These are phyloP conservation scores for Leucophora obtusa DNA, from an alignment of 2,888 invertebrate genomes.

Conservation along the genomic window DNA sequence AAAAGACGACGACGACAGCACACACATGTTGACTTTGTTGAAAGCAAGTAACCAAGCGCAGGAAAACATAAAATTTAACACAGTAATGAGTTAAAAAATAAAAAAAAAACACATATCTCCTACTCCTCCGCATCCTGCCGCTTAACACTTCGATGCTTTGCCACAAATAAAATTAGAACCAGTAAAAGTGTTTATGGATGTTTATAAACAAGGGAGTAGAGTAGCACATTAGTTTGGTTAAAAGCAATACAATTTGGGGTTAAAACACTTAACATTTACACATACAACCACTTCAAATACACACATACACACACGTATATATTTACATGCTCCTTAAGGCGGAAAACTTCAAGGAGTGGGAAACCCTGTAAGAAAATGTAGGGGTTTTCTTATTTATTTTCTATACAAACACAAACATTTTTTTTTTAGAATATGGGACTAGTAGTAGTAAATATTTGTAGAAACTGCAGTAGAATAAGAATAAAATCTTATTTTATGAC, in stretches of 20 bases:
- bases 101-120: neutral
- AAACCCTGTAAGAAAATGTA: neutral
- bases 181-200: conserved; percentile 42
- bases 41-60: conserved; percentile 37
- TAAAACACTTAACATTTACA: conserved; percentile 45
- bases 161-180: conserved; percentile 29
- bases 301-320: neutral
- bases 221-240: conserved; percentile 34
- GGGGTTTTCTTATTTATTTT: conserved; percentile 9
- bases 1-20: neutral
- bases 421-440: neutral
- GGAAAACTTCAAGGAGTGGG: neutral
- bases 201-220: conserved; percentile 20
- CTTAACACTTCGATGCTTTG: neutral
- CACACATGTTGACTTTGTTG: conserved; percentile 33
- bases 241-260: conserved; percentile 50
- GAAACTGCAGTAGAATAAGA: neutral
- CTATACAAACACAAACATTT: conserved; percentile 22
- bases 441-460: neutral
- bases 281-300: neutral
- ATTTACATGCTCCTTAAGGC: neutral
- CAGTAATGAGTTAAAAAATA: conserved; percentile 41
- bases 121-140: neutral
- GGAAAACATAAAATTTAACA: conserved; percentile 20
- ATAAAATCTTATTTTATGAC: conserved; percentile 45